These are phyloP conservation scores for Heliconius hortense DNA, from an alignment of 2,888 invertebrate species.

Conservation along the genomic window DNA sequence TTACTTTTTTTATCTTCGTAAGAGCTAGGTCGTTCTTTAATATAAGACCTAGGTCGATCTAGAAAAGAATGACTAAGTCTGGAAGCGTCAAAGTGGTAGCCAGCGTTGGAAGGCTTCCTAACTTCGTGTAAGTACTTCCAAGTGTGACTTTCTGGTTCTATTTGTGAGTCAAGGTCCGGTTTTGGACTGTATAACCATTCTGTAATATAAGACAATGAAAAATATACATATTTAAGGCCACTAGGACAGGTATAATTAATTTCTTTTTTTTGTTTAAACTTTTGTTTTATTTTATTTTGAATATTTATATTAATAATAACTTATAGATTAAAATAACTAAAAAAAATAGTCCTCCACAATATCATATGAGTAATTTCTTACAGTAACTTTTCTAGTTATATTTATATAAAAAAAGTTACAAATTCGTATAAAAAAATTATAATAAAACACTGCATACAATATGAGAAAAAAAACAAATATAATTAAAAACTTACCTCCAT, in stretches of 20 bases:
- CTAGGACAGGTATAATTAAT: too few species aligned
- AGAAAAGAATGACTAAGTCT: conserved; percentile 57
- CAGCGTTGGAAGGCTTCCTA: conserved; percentile 73
- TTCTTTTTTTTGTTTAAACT: background rate
- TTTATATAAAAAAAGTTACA: too few species aligned
- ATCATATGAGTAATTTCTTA: too few species aligned
- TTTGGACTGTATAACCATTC: conserved; percentile 78
- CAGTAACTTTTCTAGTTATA: too few species aligned
- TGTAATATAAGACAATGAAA: conserved; percentile 43
- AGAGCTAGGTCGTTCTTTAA: conserved; percentile 53
- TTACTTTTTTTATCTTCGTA: conserved; percentile 51
- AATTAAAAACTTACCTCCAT: conserved; percentile 72
- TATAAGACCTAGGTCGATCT: conserved; percentile 55
- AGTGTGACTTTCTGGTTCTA: conserved; percentile 69
- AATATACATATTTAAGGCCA: too few species aligned
- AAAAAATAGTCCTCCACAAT: too few species aligned
- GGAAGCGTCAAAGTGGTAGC: conserved; percentile 68
- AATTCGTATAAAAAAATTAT: too few species aligned
- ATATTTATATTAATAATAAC: background rate
- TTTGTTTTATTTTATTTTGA: too few species aligned
- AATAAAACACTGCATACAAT: too few species aligned
- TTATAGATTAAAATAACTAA: too few species aligned
- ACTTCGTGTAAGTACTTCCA: conserved; percentile 74
- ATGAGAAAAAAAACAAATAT: too few species aligned
- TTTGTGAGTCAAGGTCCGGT: conserved; percentile 43